A percentile compares a stretch with the other conserved stretches of the same genome.
phyloP scores from a whole-genome alignment of 2,888 invertebrate species.

The Dryomyza anilis region DNA sequence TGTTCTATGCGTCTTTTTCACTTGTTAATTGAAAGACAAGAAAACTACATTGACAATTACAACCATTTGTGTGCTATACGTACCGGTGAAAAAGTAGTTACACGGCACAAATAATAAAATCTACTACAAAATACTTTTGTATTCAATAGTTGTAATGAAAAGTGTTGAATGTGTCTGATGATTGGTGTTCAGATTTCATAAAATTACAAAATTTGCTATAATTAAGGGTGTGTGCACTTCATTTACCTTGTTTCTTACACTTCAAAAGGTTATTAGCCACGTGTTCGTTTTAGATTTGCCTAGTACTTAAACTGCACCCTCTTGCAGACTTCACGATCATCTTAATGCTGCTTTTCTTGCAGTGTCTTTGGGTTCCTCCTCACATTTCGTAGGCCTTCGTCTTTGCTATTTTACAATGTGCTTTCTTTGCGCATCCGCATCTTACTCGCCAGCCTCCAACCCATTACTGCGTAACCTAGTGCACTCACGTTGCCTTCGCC shows the following conservation, averaged over 20 bases:
- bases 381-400: too few relatives aligned
- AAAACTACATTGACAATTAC: background rate
- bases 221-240: too few relatives aligned
- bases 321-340: too few relatives aligned
- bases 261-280: too few relatives aligned
- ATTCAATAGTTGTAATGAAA: background rate
- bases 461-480: background rate
- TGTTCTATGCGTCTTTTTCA: background rate
- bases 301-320: too few relatives aligned
- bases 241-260: too few relatives aligned
- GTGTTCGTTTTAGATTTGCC: too few relatives aligned
- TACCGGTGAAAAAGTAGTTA: too few relatives aligned
- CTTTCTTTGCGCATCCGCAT: background rate
- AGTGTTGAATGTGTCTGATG: background rate
- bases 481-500: slow-evolving; percentile 12
- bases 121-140: background rate
- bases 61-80: background rate
- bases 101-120: background rate
- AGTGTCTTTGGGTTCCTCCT: too few relatives aligned
- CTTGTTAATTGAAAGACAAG: slow-evolving; percentile 12
- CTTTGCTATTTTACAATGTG: too few relatives aligned
- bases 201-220: too few relatives aligned
- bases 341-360: too few relatives aligned
- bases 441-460: background rate
- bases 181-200: background rate